Base-by-base conservation (phyloP, 2,888 invertebrate genomes). In the Cetonia aurata region DNA sequence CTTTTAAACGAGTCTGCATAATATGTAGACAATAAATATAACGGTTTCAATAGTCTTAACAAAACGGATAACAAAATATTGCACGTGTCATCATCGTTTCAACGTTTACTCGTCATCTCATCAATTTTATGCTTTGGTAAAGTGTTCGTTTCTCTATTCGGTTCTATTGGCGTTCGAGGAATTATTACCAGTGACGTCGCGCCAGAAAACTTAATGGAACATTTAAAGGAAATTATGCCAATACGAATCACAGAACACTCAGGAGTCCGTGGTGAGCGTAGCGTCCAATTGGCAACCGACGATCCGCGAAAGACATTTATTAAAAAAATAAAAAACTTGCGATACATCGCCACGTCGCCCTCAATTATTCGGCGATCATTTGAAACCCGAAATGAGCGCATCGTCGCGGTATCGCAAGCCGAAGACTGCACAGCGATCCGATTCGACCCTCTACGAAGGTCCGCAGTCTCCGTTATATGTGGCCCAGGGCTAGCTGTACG, bases 401-500 rank as follows among this genome's bases (percentile, higher is more conserved):
- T 74, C 79, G 79, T 78, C 80, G 80, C 77, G 80, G 79, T 77
- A 82, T 79, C 82, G 80, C 79, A 76, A 79, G 80, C 82, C 84
- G 83, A 81, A 83, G 84, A 84, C 84, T 81, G 83, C 81, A 71
- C 79, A 76, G 77, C 73, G 79, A 83, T 83, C 83, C 83, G 83
- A 83, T 77, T 74, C 74, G 76, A 69, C 60, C 74, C 56, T 72
- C 72, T 85, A 85, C 69, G 85, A 85, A 72, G 85, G 85, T 75
- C 85, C 85, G 82, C 85, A 85, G 84, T 85, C 85, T 83, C 85
- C 84, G 84, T 85, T 85, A 79, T 86, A 85, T 78, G 85, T 81
- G 84, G 85, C 85, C 85, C 85, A 85, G 80, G 85, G 86, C 86
- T 86, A 86, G 85, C 86, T 86, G 85, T 86, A 86, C 67, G 86